phyloP scores from a whole-genome alignment of 2,888 invertebrate species.

The Drosophila bunnanda region DNA sequence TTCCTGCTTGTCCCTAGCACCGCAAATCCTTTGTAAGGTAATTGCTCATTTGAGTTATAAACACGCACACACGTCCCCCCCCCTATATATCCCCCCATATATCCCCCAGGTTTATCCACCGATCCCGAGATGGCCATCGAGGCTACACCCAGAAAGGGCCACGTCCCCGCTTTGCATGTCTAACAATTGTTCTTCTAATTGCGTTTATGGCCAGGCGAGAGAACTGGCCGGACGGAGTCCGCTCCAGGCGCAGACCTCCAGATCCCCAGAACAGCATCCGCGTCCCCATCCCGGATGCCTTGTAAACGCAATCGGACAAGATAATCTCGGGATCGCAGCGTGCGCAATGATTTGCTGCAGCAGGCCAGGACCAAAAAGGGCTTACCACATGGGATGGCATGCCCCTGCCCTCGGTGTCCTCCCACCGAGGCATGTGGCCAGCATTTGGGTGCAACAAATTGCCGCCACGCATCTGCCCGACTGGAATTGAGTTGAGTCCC shows the following conservation, averaged over 20 bases:
- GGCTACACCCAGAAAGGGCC: constrained; percentile 51
- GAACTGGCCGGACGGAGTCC: constrained; percentile 25
- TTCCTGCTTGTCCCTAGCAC: constrained; percentile 25
- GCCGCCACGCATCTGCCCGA: constrained; percentile 43
- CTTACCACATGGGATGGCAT: constrained; percentile 27
- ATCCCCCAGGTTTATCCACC: constrained; percentile 2
- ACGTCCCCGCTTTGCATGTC: constrained; percentile 72
- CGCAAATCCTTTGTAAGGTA: constrained; percentile 71
- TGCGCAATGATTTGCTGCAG: constrained; percentile 42
- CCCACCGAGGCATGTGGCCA: constrained; percentile 43
- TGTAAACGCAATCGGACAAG: constrained; percentile 80
- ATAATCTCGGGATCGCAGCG: constrained; percentile 64
- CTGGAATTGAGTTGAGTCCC: constrained; percentile 62
- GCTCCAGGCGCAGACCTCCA: constrained; percentile 18
- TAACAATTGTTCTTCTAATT: constrained; percentile 82
- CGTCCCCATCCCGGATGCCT: constrained; percentile 51
- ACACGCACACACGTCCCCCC: constrained; percentile 62
- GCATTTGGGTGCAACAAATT: constrained; percentile 54
- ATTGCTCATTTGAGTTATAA: constrained; percentile 79
- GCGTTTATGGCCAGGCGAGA: constrained; percentile 72
- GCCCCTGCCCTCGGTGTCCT: not conserved
- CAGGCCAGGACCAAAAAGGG: constrained; percentile 64
- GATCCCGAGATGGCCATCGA: constrained; percentile 66
- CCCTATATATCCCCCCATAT: constrained; percentile 9
- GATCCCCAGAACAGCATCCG: not conserved